Evolutionary conservation across 2,888 invertebrate genomes (phyloP).

Genomic region (Leptinotarsa rubiginosa): DNA sequence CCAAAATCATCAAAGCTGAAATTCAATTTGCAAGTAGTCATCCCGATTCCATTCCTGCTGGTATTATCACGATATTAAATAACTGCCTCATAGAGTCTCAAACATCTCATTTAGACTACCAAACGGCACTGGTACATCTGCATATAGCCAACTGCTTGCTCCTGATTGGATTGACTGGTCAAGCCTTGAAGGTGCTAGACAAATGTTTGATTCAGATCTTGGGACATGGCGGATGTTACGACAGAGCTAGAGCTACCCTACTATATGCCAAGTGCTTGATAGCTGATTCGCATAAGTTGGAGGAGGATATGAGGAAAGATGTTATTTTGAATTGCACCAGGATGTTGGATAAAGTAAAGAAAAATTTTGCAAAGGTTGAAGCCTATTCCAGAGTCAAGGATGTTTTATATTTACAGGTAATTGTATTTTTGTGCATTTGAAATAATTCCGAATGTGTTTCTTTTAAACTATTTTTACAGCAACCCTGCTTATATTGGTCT

Average conservation of each 20-base stretch:
- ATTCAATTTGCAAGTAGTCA: conserved; percentile 70
- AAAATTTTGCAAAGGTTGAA: conserved; percentile 79
- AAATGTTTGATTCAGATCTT: conserved; percentile 70
- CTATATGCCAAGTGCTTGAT: conserved; percentile 83
- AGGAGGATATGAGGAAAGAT: conserved; percentile 67
- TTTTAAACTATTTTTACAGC: no score
- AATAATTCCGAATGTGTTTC: background rate
- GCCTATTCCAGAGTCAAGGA: conserved; percentile 82
- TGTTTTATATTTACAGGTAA: conserved; percentile 77
- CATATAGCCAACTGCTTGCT: conserved; percentile 84
- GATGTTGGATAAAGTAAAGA: conserved; percentile 75
- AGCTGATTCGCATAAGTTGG: conserved; percentile 70
- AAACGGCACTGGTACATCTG: conserved; percentile 80
- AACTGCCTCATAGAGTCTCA: conserved; percentile 81
- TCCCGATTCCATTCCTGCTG: conserved; percentile 70
- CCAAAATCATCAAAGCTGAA: conserved; percentile 77
- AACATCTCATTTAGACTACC: conserved; percentile 81
- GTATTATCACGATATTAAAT: conserved; percentile 72
- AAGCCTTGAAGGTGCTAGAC: conserved; percentile 79
- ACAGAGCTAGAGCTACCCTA: conserved; percentile 81
- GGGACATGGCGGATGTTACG: conserved; percentile 84
- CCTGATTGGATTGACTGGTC: conserved; percentile 80
- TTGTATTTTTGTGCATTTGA: conserved; percentile 58
- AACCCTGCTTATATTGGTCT: no score
- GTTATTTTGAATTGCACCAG: conserved; percentile 72